phyloP scores from a whole-genome alignment of 2,888 invertebrate genomes.

The Nymphalis polychloros region DNA sequence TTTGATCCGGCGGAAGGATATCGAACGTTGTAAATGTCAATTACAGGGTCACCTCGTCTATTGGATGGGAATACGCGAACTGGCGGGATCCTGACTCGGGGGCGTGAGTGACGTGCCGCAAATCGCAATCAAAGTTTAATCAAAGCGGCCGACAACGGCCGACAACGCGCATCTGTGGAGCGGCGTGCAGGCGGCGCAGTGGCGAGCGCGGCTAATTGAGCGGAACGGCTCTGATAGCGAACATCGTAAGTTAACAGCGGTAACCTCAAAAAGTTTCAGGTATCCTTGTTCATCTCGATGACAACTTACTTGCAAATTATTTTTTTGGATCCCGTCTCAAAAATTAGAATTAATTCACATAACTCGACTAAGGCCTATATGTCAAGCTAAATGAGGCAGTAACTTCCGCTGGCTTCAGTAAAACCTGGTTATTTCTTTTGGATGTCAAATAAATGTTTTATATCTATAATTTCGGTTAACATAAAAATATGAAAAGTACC shows the following conservation, averaged over 20 bases:
- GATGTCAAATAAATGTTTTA: too few relatives aligned
- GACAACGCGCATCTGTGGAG: slow-evolving; percentile 53
- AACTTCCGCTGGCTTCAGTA: too few relatives aligned
- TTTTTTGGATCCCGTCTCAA: background rate
- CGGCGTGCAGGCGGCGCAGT: slow-evolving; percentile 28
- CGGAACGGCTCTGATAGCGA: slow-evolving; percentile 57
- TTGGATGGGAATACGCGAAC: slow-evolving; percentile 46
- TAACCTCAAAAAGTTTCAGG: slow-evolving; percentile 4
- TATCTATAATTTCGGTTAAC: too few relatives aligned
- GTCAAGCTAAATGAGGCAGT: too few relatives aligned
- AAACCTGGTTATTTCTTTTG: too few relatives aligned
- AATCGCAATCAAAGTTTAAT: slow-evolving; percentile 75
- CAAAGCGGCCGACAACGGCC: slow-evolving; percentile 67
- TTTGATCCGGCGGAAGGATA: slow-evolving; percentile 25
- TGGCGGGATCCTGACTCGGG: slow-evolving; percentile 40
- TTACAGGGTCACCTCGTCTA: slow-evolving; percentile 30
- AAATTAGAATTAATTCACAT: background rate
- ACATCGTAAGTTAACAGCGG: slow-evolving; percentile 30
- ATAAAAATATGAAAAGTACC: too few relatives aligned
- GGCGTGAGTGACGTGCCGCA: slow-evolving; percentile 62
- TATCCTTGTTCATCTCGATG: slow-evolving; percentile 4
- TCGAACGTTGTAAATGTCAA: slow-evolving; percentile 33
- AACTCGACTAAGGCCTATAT: too few relatives aligned
- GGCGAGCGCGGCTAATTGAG: slow-evolving; percentile 70
- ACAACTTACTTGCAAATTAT: background rate